Evolutionary conservation across 2,888 invertebrate species (phyloP).

Genomic region (Nemoura dubitans): DNA sequence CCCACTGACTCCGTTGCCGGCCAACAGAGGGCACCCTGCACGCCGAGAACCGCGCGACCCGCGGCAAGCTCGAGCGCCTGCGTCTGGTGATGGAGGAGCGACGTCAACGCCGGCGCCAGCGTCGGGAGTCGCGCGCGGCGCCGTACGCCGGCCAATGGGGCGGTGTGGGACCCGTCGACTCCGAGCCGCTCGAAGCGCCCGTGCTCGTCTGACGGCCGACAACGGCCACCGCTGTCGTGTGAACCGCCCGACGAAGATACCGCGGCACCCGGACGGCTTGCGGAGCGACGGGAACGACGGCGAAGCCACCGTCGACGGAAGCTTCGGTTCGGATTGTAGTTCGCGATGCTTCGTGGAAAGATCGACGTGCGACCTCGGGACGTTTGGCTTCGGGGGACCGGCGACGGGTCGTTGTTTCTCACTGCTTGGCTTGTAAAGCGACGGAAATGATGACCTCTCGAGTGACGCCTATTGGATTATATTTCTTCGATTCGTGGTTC

Average conservation of each 20-base stretch:
- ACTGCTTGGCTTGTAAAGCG: no score
- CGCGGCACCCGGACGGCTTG: neutral
- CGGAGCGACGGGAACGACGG: neutral
- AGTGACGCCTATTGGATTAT: no score
- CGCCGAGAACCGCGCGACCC: constrained; percentile 79
- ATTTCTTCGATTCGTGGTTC: no score
- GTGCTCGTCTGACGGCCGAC: neutral
- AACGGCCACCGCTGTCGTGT: neutral
- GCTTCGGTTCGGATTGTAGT: no score
- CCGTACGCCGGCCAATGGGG: constrained; percentile 56
- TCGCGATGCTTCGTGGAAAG: no score
- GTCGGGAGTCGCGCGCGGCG: constrained; percentile 70
- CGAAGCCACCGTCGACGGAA: neutral
- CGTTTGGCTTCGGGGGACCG: no score
- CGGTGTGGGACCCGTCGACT: constrained; percentile 50
- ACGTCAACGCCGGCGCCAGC: constrained; percentile 71
- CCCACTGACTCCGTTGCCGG: no score
- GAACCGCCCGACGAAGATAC: neutral
- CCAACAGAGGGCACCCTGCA: constrained; percentile 60
- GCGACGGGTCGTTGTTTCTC: no score
- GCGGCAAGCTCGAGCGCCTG: constrained; percentile 86
- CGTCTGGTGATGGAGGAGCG: constrained; percentile 91
- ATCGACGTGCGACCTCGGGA: no score
- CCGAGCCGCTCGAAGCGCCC: constrained; percentile 48
- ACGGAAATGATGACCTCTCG: no score